Evolutionary conservation across 1,140 invertebrate species (phyloP), one percentile per base, ranked within the genome.

Genomic region (Neoseiulus cucumeris): DNA sequence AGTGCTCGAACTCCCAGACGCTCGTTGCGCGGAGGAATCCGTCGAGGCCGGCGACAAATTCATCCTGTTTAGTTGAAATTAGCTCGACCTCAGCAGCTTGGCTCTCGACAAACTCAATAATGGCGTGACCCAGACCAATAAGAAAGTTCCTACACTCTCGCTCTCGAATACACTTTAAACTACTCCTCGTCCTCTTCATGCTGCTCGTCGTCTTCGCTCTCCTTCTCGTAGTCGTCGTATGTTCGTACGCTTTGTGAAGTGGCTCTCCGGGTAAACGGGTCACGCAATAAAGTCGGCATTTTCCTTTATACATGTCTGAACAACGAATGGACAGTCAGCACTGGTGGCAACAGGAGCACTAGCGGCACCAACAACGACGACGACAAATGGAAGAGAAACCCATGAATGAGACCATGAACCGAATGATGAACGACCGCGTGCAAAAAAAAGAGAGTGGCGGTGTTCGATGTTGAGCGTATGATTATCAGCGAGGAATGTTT

Each of bases 31-130:
- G 4, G 9, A 39, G 33, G 33, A 39, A 39, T 39, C 4, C 33
- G 33, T 39, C 33, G 33, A 39, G 4, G 9, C 4, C 33, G 33
- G 9, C 33, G 33, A 39, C 33, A 9, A 39, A 39, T 39, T 39
- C 33, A 39, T 39, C 33, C 33, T 39, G 33, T 39, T 39, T 39
- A 39, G 33, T 39, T 39, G 33, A 39, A 39, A 39, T 39, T 39
- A 39, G 33, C 33, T 39, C 33, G 33, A 39, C 33, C 33, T 39
- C 33, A 39, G 33, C 33, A 39, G 33, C 33, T 39, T 9, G 33
- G 33, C 33, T 59, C 51, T 25, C 22, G 33, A 14, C 33, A 59
- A 59, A 59, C 51, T 59, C 51, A 59, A 59, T 59, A 59, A 59
- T 59, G 25, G 51, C 51, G 51, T 59, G 51, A 59, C 51, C 51